Evolutionary conservation across 30 jellyfish, hydroid and myxozoan genomes (phyloP).

Genomic region (Aurelia coerulea): DNA sequence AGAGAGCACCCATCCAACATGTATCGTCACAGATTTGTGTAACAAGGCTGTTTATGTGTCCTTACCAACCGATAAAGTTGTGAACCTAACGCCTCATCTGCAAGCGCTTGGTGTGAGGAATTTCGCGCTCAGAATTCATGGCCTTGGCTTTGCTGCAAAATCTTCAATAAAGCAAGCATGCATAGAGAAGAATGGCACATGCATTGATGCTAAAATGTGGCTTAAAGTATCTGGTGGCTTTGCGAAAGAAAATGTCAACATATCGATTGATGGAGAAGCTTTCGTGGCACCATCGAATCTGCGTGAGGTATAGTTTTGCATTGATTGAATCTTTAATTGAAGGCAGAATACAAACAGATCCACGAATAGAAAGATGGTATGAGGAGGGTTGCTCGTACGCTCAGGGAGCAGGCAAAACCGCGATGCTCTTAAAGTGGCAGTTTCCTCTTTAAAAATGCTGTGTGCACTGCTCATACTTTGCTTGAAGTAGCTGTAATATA

Average conservation of each 20-base stretch:
- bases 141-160: constrained; percentile 47
- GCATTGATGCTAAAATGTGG: constrained; percentile 39
- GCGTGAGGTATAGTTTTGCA: constrained; percentile 22
- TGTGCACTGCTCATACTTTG: no score
- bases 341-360: no score
- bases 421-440: no score
- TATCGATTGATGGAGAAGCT: constrained; percentile 37
- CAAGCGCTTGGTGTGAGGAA: background rate
- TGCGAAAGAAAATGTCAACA: background rate
- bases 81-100: constrained; percentile 33
- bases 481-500: no score
- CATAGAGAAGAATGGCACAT: background rate
- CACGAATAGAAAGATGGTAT: no score
- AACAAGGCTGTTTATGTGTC: constrained; percentile 28
- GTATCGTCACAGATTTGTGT: constrained; percentile 59
- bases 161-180: constrained; percentile 18
- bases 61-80: constrained; percentile 52
- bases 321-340: background rate
- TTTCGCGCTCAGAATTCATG: constrained; percentile 15
- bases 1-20: constrained; percentile 50
- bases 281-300: background rate
- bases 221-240: constrained; percentile 20
- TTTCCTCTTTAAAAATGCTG: no score
- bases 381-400: no score
- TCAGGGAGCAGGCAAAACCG: no score